Evolutionary conservation across 2,113 vertebrate species (phyloP).

Genomic region (Pedionomus torquatus): DNA sequence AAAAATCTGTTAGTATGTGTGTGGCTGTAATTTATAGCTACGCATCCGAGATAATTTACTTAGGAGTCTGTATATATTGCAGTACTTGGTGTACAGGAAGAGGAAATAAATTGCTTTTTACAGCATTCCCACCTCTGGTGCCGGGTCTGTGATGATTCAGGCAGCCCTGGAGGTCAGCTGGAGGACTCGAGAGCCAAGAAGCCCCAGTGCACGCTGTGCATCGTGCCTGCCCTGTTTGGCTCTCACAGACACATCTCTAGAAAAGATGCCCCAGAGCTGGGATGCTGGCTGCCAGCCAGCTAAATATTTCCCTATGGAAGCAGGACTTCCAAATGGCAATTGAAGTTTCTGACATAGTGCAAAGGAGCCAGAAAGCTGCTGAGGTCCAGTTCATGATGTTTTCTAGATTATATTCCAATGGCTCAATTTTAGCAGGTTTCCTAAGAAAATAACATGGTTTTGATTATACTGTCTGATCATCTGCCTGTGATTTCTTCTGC

Average conservation of each 20-base stretch:
- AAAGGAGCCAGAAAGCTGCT: neutral
- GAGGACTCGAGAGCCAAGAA: neutral
- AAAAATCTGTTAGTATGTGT: neutral
- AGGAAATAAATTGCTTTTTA: neutral
- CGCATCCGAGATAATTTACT: neutral
- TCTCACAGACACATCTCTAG: neutral
- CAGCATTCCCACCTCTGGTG: neutral
- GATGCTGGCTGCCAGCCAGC: neutral
- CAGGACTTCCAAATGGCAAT: neutral
- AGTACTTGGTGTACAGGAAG: neutral
- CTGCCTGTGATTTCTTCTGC: neutral
- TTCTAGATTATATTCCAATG: conserved; percentile 5
- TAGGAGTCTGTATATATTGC: neutral
- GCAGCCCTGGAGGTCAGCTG: neutral
- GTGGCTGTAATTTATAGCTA: neutral
- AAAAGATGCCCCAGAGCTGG: neutral
- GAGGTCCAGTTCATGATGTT: neutral
- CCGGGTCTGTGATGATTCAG: neutral
- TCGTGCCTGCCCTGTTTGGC: neutral
- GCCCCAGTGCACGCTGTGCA: neutral
- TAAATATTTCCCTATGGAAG: neutral
- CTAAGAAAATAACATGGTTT: neutral
- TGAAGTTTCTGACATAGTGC: neutral
- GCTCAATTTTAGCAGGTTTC: conserved; percentile 7
- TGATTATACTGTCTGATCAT: neutral